A percentile compares a stretch with the other conserved stretches of the same genome.
These are phyloP conservation scores for Thera obeliscata DNA, from an alignment of 2,888 invertebrate genomes.

Conservation along the genomic window DNA sequence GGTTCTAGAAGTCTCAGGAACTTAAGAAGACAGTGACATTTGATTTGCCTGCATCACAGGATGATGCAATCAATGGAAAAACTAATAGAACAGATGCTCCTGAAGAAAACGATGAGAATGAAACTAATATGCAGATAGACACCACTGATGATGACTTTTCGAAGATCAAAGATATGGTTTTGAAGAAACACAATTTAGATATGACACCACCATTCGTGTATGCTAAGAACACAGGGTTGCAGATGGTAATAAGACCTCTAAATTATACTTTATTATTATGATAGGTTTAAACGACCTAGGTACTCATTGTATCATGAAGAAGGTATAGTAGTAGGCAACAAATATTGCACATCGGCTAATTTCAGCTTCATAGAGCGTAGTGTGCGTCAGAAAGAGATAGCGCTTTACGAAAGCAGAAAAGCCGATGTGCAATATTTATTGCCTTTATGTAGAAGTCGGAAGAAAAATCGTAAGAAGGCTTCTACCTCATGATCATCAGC, in stretches of 20 bases:
- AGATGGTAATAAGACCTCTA: slow-evolving; percentile 14
- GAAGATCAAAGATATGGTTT: slow-evolving; percentile 64
- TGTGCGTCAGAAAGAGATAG: too few species aligned
- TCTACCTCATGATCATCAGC: too few species aligned
- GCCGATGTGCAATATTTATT: too few species aligned
- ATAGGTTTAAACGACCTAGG: too few species aligned
- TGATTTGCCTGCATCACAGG: slow-evolving; percentile 41
- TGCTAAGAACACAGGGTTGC: slow-evolving; percentile 53
- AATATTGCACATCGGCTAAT: too few species aligned
- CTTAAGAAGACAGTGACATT: slow-evolving; percentile 57
- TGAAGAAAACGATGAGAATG: slow-evolving; percentile 45
- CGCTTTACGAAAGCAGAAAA: too few species aligned
- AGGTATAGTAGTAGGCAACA: too few species aligned
- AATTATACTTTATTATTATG: too few species aligned
- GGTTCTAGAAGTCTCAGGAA: slow-evolving; percentile 29
- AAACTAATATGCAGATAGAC: slow-evolving; percentile 54
- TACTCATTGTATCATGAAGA: too few species aligned
- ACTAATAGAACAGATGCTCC: slow-evolving; percentile 27
- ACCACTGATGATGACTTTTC: slow-evolving; percentile 57
- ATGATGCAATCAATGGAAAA: slow-evolving; percentile 8
- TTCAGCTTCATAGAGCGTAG: too few species aligned
- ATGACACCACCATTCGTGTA: slow-evolving; percentile 72
- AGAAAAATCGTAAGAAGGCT: too few species aligned
- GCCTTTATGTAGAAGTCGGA: too few species aligned
- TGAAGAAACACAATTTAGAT: slow-evolving; percentile 69